phyloP scores from a whole-genome alignment of 2,888 invertebrate species.

The Melitaea athalia region DNA sequence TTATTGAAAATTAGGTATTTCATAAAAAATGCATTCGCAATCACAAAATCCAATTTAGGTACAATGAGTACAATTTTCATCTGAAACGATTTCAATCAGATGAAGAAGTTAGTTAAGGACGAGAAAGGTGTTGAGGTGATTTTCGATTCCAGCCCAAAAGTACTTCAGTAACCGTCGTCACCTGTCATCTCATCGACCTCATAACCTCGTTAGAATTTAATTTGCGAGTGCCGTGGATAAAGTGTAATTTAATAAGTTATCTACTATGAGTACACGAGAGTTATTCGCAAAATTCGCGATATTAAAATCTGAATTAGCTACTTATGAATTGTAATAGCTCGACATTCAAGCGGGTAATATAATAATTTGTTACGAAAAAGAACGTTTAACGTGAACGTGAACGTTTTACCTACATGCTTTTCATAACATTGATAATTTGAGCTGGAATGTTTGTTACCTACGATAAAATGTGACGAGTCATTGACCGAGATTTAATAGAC shows the following conservation, averaged over 20 bases:
- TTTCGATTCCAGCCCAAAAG: constrained; percentile 37
- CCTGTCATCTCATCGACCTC: constrained; percentile 58
- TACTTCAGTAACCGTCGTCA: constrained; percentile 63
- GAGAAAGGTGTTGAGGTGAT: constrained; percentile 26
- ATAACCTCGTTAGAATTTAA: constrained; percentile 64
- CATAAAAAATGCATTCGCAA: not conserved
- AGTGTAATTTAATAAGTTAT: constrained; percentile 54
- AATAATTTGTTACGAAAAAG: not conserved
- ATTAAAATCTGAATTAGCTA: constrained; percentile 5
- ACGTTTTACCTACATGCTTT: not conserved
- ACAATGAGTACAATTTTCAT: constrained; percentile 2
- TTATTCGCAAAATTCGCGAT: constrained; percentile 23
- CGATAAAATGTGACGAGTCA: not conserved
- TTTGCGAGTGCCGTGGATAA: constrained; percentile 59
- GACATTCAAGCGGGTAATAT: not conserved
- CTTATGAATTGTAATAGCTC: not conserved
- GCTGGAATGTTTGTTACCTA: not conserved
- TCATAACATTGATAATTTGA: not conserved
- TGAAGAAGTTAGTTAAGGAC: constrained; percentile 22
- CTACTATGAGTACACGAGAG: constrained; percentile 39
- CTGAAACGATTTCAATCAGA: constrained; percentile 12
- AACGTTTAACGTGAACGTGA: too few relatives aligned
- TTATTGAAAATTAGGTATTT: too few relatives aligned
- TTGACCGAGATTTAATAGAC: not conserved
- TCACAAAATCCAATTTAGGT: not conserved